Base-by-base conservation (phyloP, 1,140 invertebrate genomes). In the Drosophila simulans region DNA sequence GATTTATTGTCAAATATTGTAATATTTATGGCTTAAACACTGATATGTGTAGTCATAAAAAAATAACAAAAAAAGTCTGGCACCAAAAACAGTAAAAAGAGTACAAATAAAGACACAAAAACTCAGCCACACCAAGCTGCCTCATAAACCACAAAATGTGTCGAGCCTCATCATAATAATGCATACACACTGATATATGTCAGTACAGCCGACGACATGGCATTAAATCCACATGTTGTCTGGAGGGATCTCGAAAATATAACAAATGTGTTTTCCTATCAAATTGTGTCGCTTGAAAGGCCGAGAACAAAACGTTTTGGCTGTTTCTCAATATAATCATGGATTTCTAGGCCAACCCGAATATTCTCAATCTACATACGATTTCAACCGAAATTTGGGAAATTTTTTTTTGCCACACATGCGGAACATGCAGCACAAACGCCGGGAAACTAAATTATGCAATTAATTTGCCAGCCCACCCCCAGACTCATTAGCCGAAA, bases 141-240 rank as follows among this genome's bases (percentile, higher is more conserved):
- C 72, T 58, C 76, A 55, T 74, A 79, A 79, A 78, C 77, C 65
- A 45, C 79, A 80, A 71, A 77, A 77, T 80, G 56, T 77, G 45
- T 43, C 60, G 51, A 31, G 37, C 49, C 64, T 69, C 59, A 51
- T 65, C 78, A 70, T 65, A 65, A 78, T 80, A 80, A 77, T 70
- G 58, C 27, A 60, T 17, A 75, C 17, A 35, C 3, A 22, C 31
- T 17, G 12, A 56, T 45, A 34, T 42, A 27, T 58, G 49, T 31
- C 31, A 31, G 31, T 55, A 68, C 63, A 69, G 45, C 4, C 40
- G 63, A 63, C 43, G 69, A 80, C 54, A 74, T 66, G 52, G 39
- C 65, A 80, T 80, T 65, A 77, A 81, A 65, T 80, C 71, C 78
- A 76, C 75, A 80, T 81, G 79, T 49, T 77, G 65, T 63, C 57